Conservation (phyloP, 2,113 vertebrate genomes). For the Lophura nycthemera region DNA sequence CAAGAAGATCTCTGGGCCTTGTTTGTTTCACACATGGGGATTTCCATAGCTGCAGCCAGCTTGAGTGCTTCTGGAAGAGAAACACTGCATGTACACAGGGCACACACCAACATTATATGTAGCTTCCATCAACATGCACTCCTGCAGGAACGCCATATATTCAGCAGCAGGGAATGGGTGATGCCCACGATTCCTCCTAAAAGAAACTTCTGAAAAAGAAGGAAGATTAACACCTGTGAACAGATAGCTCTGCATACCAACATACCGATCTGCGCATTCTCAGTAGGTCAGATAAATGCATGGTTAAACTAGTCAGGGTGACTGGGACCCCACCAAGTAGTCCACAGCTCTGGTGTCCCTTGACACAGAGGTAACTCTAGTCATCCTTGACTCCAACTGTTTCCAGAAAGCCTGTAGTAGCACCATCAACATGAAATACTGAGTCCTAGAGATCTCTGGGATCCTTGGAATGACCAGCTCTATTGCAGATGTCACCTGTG, state of each 20-base stretch:
- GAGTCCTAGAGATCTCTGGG: background rate
- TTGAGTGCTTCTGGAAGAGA: background rate
- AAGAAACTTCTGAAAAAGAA: slow-evolving; percentile 24
- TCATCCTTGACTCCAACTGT: background rate
- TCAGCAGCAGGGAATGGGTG: slow-evolving; percentile 4
- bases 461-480: background rate
- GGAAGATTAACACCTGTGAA: slow-evolving; percentile 27
- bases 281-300: slow-evolving; percentile 24
- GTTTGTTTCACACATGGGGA: background rate
- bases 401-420: background rate
- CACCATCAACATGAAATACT: background rate
- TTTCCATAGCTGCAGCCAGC: background rate
- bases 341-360: background rate
- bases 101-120: background rate
- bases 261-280: slow-evolving; percentile 15
- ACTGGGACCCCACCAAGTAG: background rate
- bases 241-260: slow-evolving; percentile 26
- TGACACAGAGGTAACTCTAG: background rate
- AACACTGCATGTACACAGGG: accelerated
- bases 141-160: slow-evolving; percentile 29
- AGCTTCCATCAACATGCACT: slow-evolving; percentile 26
- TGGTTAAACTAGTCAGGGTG: slow-evolving; percentile 1
- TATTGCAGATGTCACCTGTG: background rate
- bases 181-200: slow-evolving; percentile 29
- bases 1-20: background rate